Conservation (phyloP, 1,140 invertebrate species). For the Condylostylus longicornis region DNA sequence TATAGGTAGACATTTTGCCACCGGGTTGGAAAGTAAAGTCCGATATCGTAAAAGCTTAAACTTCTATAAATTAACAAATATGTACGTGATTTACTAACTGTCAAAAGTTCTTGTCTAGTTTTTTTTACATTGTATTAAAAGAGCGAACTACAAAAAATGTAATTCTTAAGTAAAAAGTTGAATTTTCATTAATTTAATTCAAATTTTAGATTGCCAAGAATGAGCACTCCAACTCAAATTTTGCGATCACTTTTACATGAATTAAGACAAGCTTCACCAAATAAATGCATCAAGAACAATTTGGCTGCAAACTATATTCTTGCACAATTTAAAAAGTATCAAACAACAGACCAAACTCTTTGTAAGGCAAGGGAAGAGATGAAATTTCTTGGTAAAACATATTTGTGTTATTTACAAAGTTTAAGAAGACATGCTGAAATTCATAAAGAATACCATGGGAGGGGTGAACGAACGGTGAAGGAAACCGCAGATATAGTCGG, state of each 20-base stretch:
- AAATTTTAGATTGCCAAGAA: no score
- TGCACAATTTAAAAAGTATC: slow-evolving; percentile 51
- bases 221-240: slow-evolving; percentile 12
- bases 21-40: no score
- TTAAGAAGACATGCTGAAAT: slow-evolving; percentile 50
- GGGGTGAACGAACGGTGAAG: slow-evolving; percentile 55
- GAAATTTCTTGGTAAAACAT: slow-evolving; percentile 50
- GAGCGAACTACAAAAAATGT: no score
- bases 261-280: slow-evolving; percentile 17
- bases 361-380: slow-evolving; percentile 70
- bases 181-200: no score
- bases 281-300: slow-evolving; percentile 30
- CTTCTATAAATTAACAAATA: no score
- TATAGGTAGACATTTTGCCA: no score
- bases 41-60: no score
- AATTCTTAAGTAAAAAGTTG: no score
- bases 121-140: no score
- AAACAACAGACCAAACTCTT: slow-evolving; percentile 59
- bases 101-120: no score
- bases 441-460: slow-evolving; percentile 52
- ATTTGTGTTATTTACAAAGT: slow-evolving; percentile 57
- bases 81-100: no score
- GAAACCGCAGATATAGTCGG: slow-evolving; percentile 71
- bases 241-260: slow-evolving; percentile 23
- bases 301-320: slow-evolving; percentile 43